These are phyloP conservation scores for Bujurquina vittata DNA, from an alignment of 2,113 vertebrate genomes.

Conservation along the genomic window DNA sequence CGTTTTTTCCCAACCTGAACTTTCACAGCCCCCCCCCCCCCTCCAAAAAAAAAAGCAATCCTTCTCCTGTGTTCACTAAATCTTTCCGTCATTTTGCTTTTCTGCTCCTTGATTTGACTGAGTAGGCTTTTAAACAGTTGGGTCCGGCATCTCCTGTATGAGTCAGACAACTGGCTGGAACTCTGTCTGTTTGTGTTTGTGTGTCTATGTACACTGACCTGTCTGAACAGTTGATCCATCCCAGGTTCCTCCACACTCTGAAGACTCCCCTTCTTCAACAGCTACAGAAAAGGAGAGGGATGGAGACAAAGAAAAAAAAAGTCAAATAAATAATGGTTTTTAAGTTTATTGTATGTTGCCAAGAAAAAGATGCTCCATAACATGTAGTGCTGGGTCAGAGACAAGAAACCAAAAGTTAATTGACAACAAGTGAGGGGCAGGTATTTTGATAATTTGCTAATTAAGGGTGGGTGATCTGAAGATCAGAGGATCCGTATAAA, in stretches of 20 bases:
- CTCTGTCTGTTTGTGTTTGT: not conserved
- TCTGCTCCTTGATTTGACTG: conserved; percentile 56
- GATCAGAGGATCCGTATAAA: not conserved
- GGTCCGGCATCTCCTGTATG: not conserved
- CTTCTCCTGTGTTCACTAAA: conserved; percentile 9
- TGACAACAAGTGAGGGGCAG: not conserved
- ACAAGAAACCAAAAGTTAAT: too few relatives aligned
- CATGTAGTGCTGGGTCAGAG: too few relatives aligned
- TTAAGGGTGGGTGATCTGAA: not conserved
- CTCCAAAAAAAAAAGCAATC: not conserved
- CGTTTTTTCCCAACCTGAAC: conserved; percentile 26
- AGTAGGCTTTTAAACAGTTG: conserved; percentile 66
- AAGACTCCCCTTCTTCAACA: conserved; percentile 94
- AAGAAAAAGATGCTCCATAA: too few relatives aligned
- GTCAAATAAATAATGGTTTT: not conserved
- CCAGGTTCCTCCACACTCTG: conserved; percentile 92
- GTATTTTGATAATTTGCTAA: not conserved
- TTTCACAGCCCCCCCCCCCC: not conserved
- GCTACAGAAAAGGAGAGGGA: conserved; percentile 59
- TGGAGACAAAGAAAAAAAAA: conserved; percentile 27
- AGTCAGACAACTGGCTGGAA: conserved; percentile 29
- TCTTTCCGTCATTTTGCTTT: not conserved
- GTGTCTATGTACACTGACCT: conserved; percentile 81
- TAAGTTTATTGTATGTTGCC: not conserved
- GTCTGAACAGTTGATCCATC: conserved; percentile 89